Conservation (phyloP, 1,140 invertebrate genomes). For the Parapsyche elsis region DNA sequence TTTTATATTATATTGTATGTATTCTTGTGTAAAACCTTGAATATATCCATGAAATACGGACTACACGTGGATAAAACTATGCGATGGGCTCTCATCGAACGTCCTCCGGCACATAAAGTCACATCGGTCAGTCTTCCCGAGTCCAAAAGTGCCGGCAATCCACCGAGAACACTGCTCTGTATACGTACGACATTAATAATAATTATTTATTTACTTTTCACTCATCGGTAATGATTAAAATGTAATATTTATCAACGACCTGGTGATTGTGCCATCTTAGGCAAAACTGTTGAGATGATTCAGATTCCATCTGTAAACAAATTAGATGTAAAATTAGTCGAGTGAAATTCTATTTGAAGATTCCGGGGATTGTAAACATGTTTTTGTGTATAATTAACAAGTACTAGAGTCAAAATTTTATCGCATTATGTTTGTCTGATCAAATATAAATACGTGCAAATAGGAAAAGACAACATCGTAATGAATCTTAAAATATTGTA, state of each 20-base stretch:
- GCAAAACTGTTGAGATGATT: slow-evolving; percentile 79
- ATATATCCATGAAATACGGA: slow-evolving; percentile 90
- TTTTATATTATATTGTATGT: neutral
- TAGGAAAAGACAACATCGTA: too few relatives aligned
- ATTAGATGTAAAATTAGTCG: too few relatives aligned
- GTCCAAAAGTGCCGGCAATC: slow-evolving; percentile 83
- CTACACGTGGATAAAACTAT: slow-evolving; percentile 92
- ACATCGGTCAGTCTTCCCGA: slow-evolving; percentile 90
- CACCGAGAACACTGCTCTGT: slow-evolving; percentile 81
- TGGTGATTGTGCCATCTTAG: slow-evolving; percentile 86
- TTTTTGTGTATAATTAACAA: too few relatives aligned
- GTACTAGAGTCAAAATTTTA: too few relatives aligned
- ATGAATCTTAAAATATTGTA: too few relatives aligned
- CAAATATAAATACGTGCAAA: too few relatives aligned
- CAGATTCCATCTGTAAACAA: slow-evolving; percentile 64
- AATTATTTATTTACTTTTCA: neutral
- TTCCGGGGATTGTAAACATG: too few relatives aligned
- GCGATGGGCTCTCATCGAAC: slow-evolving; percentile 83
- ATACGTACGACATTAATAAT: slow-evolving; percentile 18
- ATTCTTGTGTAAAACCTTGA: slow-evolving; percentile 71
- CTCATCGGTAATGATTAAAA: neutral
- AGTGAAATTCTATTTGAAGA: too few relatives aligned
- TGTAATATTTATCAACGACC: slow-evolving; percentile 61
- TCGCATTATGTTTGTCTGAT: too few relatives aligned
- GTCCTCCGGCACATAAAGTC: slow-evolving; percentile 85